Evolutionary conservation across 2,113 vertebrate genomes (phyloP).

Genomic region (Cryptotis parvus): DNA sequence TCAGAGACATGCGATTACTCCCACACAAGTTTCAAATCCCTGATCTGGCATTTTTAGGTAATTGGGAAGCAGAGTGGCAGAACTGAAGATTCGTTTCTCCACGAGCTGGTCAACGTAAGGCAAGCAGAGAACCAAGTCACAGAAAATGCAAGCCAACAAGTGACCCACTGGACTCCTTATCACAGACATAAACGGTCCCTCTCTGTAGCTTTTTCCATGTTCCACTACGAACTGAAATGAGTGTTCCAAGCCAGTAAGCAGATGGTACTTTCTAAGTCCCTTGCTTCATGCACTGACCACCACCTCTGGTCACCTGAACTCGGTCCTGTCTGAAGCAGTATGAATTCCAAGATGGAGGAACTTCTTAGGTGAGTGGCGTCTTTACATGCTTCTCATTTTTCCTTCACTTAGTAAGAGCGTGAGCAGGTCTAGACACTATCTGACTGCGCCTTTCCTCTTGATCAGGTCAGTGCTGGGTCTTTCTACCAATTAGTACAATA

Average conservation of each 20-base stretch:
- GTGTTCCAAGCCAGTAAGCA: not conserved
- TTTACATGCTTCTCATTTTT: constrained; percentile 33
- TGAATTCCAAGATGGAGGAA: not conserved
- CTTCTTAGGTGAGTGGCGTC: constrained; percentile 44
- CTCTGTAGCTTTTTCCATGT: not conserved
- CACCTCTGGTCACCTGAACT: no score
- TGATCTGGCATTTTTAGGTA: not conserved
- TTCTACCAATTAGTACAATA: constrained; percentile 88
- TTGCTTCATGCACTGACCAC: not conserved
- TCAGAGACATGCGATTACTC: not conserved
- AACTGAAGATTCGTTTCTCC: constrained; percentile 22
- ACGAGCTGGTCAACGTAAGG: not conserved
- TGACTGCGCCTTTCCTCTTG: constrained; percentile 79
- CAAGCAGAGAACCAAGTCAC: not conserved
- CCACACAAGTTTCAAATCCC: constrained; percentile 19
- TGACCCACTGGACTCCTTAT: no score
- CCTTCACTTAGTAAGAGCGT: constrained; percentile 61
- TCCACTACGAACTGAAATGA: accelerated
- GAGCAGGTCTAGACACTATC: constrained; percentile 16
- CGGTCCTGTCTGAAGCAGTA: not conserved
- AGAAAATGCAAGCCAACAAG: not conserved
- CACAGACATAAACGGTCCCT: not conserved
- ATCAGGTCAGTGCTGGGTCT: constrained; percentile 82
- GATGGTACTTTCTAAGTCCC: not conserved
- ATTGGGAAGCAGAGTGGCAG: not conserved